Conservation (phyloP, 2,888 invertebrate genomes). For the Amphipoea lucens region DNA sequence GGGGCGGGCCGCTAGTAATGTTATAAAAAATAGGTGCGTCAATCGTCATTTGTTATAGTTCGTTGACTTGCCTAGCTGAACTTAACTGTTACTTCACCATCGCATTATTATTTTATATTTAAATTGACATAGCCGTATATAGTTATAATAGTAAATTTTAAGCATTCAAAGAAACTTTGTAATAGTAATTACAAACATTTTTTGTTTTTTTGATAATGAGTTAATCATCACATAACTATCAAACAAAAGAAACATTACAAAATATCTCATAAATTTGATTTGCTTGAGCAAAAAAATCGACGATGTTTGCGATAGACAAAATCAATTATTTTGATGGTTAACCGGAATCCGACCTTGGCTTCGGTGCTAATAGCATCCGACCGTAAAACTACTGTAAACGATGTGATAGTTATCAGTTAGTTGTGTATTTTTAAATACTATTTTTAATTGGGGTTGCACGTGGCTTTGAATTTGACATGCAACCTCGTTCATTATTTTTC, state of each 20-base stretch:
- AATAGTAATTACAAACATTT: neutral
- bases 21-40: neutral
- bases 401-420: conserved; percentile 58
- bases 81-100: neutral
- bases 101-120: neutral
- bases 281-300: conserved; percentile 8
- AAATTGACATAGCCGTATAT: neutral
- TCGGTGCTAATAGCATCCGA: conserved; percentile 54
- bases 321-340: conserved; percentile 59
- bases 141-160: neutral
- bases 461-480: conserved; percentile 1
- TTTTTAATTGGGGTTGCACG: neutral
- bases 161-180: neutral
- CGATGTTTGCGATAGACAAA: conserved; percentile 48
- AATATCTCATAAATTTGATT: neutral
- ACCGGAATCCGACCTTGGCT: conserved; percentile 61
- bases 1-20: neutral
- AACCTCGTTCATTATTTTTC: neutral
- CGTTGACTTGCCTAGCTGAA: conserved; percentile 10
- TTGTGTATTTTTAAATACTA: neutral
- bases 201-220: neutral
- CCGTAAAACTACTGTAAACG: conserved; percentile 63
- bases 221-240: neutral
- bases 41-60: conserved; percentile 17
- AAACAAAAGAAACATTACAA: neutral